Conservation (phyloP, 2,113 vertebrate species). For the Meles meles region DNA sequence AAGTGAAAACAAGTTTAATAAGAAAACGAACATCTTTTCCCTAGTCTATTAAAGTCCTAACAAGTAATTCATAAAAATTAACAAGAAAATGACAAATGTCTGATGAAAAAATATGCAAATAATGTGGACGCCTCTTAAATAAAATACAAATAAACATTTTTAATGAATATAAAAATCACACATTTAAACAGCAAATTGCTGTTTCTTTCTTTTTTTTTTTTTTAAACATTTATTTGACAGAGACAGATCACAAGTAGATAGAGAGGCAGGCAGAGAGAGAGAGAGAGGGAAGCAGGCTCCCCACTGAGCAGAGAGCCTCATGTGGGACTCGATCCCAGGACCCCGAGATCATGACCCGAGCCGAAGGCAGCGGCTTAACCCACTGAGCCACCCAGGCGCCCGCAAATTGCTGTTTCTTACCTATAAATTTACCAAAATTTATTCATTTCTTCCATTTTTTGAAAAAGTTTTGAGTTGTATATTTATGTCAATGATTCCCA, state of each 20-base stretch:
- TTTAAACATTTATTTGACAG: too few species aligned
- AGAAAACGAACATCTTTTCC: not conserved
- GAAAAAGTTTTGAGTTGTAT: not conserved
- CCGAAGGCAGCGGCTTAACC: too few species aligned
- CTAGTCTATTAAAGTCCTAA: not conserved
- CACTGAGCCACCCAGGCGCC: too few species aligned
- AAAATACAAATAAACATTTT: not conserved
- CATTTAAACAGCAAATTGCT: not conserved
- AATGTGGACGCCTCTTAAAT: not conserved
- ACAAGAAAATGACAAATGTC: not conserved
- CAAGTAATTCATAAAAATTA: not conserved
- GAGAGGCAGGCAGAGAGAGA: too few species aligned
- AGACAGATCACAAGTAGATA: too few species aligned
- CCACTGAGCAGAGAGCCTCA: too few species aligned
- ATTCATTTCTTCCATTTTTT: not conserved
- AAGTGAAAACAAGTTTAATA: not conserved
- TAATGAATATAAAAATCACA: not conserved
- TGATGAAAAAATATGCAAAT: not conserved
- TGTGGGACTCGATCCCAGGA: too few species aligned
- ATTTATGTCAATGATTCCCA: not conserved
- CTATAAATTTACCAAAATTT: not conserved
- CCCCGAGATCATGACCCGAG: too few species aligned
- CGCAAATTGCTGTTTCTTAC: not conserved
- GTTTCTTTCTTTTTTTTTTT: too few species aligned
- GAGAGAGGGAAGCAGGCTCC: too few species aligned